phyloP scores from a whole-genome alignment of 2,888 invertebrate genomes.

The Mimas tiliae region DNA sequence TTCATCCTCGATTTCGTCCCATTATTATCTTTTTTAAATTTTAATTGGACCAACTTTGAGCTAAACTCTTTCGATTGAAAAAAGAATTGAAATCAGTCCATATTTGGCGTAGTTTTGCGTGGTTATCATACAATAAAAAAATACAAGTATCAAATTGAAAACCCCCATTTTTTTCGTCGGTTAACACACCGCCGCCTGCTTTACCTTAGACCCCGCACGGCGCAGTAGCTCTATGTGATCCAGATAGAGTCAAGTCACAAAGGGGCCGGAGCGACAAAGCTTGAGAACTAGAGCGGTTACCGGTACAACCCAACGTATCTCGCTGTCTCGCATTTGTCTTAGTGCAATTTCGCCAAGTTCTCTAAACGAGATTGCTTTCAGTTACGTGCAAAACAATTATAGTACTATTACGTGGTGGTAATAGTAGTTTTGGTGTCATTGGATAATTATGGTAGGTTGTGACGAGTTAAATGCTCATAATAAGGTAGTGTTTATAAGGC shows the following conservation, averaged over 20 bases:
- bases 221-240: slow-evolving; percentile 59
- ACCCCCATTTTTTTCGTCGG: no score
- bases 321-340: slow-evolving; percentile 52
- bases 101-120: no score
- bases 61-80: no score
- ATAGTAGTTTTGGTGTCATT: background rate
- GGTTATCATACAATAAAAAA: no score
- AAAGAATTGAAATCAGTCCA: no score
- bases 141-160: no score
- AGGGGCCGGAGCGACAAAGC: slow-evolving; percentile 61
- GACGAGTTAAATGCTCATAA: background rate
- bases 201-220: slow-evolving; percentile 37
- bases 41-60: no score
- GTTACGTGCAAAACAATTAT: background rate
- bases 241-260: slow-evolving; percentile 69
- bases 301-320: slow-evolving; percentile 51
- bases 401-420: background rate
- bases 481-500: no score
- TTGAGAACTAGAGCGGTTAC: slow-evolving; percentile 72
- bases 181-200: slow-evolving; percentile 23
- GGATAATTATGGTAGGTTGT: background rate
- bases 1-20: no score
- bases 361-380: slow-evolving; percentile 25
- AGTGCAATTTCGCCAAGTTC: slow-evolving; percentile 33
- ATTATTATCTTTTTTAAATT: no score